Evolutionary conservation across 2,797 vertebrate genomes (phyloP).

Genomic region (Rachycentron canadum): DNA sequence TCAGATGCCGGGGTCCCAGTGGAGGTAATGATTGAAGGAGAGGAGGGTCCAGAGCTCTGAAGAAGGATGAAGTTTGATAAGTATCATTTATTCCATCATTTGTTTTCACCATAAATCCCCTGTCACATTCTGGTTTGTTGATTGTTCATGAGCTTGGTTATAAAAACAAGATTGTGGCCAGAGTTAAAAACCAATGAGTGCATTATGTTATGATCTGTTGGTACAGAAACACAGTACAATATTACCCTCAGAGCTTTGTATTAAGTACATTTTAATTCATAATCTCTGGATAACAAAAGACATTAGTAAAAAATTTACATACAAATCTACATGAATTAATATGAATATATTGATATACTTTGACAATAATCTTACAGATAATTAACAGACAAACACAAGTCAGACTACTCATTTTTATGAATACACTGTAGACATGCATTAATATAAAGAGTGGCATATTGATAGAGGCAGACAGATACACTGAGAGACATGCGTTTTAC

Average conservation of each 20-base stretch:
- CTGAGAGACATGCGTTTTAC: slow-evolving; percentile 87
- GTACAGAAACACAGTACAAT: not conserved
- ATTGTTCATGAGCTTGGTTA: not conserved
- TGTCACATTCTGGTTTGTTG: not conserved
- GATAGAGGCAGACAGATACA: slow-evolving; percentile 47
- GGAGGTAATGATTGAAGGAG: slow-evolving; percentile 85
- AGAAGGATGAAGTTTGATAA: not conserved
- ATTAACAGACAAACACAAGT: slow-evolving; percentile 20
- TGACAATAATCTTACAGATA: slow-evolving; percentile 8
- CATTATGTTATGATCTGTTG: not conserved
- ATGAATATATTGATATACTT: not conserved
- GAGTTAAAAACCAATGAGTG: not conserved
- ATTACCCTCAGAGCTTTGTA: not conserved
- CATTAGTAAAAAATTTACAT: slow-evolving; percentile 2
- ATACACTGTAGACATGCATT: slow-evolving; percentile 49
- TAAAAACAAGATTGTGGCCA: not conserved
- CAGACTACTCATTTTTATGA: slow-evolving; percentile 23
- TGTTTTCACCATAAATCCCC: not conserved
- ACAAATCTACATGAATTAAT: not conserved
- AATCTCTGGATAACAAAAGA: slow-evolving; percentile 4
- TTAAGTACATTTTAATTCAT: not conserved
- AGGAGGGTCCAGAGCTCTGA: slow-evolving; percentile 88
- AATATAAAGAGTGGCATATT: slow-evolving; percentile 38
- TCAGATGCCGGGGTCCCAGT: slow-evolving; percentile 88
- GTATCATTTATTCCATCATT: slow-evolving; percentile 1